Percentiles rank a stretch among this genome's conserved stretches.
These are phyloP conservation scores for Drosophila parvula DNA, from an alignment of 1,140 invertebrate genomes.

Conservation along the genomic window DNA sequence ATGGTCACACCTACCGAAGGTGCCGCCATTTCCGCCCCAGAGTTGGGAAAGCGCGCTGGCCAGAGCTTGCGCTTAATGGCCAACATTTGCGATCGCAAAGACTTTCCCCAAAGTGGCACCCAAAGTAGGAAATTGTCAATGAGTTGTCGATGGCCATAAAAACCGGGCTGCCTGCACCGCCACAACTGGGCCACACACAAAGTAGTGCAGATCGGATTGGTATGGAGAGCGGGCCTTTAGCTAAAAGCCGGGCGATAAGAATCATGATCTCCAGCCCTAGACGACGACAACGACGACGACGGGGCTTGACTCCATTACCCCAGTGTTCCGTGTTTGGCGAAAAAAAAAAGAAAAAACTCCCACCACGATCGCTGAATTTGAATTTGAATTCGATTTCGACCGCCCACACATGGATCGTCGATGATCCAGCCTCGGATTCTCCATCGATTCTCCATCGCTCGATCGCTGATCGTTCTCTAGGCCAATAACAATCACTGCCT, in stretches of 20 bases:
- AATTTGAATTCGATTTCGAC: slow-evolving; percentile 72
- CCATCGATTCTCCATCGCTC: slow-evolving; percentile 37
- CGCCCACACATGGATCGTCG: slow-evolving; percentile 63
- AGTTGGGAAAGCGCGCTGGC: slow-evolving; percentile 4
- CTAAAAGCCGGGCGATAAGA: slow-evolving; percentile 72
- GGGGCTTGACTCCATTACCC: slow-evolving; percentile 46
- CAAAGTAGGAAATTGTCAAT: slow-evolving; percentile 78
- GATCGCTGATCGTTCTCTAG: slow-evolving; percentile 67
- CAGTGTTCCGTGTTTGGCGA: slow-evolving; percentile 15
- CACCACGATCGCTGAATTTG: slow-evolving; percentile 37
- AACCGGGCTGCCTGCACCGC: slow-evolving; percentile 24
- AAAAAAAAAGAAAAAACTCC: slow-evolving; percentile 11
- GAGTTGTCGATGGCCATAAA: slow-evolving; percentile 55
- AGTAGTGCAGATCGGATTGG: slow-evolving; percentile 35
- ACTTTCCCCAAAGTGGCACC: slow-evolving; percentile 76
- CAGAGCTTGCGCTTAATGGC: slow-evolving; percentile 53
- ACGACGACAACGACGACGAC: slow-evolving; percentile 16
- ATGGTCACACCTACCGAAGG: slow-evolving; percentile 17
- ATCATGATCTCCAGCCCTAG: slow-evolving; percentile 64
- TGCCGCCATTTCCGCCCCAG: slow-evolving; percentile 14
- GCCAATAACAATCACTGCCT: slow-evolving; percentile 75
- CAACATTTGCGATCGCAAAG: slow-evolving; percentile 40
- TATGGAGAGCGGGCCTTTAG: slow-evolving; percentile 55
- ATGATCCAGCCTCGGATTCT: slow-evolving; percentile 21
- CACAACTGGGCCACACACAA: slow-evolving; percentile 67